Evolutionary conservation across 2,113 vertebrate species (phyloP), one percentile per base, ranked within the genome.

Genomic region (Sarotherodon lohbergeri): DNA sequence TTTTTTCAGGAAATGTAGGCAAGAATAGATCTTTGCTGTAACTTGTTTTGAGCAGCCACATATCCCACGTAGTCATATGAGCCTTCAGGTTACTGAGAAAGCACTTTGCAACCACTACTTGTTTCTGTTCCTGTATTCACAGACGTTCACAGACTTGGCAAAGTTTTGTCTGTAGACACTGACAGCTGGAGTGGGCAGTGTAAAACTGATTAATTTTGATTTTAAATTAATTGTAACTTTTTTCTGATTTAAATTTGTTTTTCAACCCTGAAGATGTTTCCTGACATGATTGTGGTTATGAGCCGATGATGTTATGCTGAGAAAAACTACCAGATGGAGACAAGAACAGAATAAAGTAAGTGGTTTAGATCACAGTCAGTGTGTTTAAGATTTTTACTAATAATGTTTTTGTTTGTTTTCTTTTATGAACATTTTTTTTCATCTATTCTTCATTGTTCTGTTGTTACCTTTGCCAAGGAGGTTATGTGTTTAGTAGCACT

Each of bases 361-460:
- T 6, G 10, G 52, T 0, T 55, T 55, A 11, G 52, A 55, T 55
- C 52, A 12, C 52, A 55, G n/a, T 6, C 0, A 55, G 10, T 1
- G 9, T 3, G 9, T 6, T 24, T 55, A 24, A 0, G 0, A 0
- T n/a, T 0, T 55, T 55, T 6, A n/a, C 3, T 22, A 0, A 11
- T 11, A 55, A 55, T 55, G n/a, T 12, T 55, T 55, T 55, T 24
- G 5, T 55, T 24, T 55, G 10, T 24, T 55, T 24, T 7, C 2
- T 55, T 55, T 55, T 0, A 0, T 55, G 1, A 54, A 55, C 0
- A 22, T 0, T 3, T 3, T 22, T 50, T 17, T 50, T 0, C n/a
- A 55, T 22, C n/a, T 24, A 4, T 56, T n/a, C n/a, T n/a, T n/a
- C n/a, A n/a, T n/a, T n/a, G n/a, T 24, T 0, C 0, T 55, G n/a